Base-by-base conservation (phyloP, 2,888 invertebrate genomes). In the Eutolmus rufibarbis region DNA sequence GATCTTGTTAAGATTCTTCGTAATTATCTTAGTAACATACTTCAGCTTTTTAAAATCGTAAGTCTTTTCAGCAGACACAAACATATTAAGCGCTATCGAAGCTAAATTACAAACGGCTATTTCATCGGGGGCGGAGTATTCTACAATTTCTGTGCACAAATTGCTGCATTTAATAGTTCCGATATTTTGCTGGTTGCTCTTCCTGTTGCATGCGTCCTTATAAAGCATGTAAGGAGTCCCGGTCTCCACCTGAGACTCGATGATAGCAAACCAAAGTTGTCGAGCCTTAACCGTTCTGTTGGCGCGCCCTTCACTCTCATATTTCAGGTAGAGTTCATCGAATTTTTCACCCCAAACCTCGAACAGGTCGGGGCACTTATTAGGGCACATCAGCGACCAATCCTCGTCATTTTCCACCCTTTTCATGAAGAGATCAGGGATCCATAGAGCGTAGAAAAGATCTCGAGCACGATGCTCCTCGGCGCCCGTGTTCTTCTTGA, bases 111-210 rank as follows among this genome's bases (percentile, higher is more conserved):
- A 99, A 0, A 99, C 99, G 7, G 99, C 99, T 46, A 98, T 95
- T 94, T 99, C 99, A 93, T 98, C 97, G 1, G 95, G 93, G 16
- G 97, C 95, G 2, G 97, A 97, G 92, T 98, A 99, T 92, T 99
- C 97, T 0, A 99, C 95, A 89, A 99, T 97, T 94, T 99, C 99
- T 0, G 99, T 99, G 92, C 99, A 99, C 56, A 99, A 94, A 92
- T 99, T 99, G 90, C 98, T 98, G 92, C 98, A 98, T 93, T 98
- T 98, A 89, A 99, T 99, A 0, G 99, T 99, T 16, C 99, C 99
- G 87, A 99, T 93, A 93, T 99, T 99, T 92, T 99, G 96, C 91
- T 99, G 99, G 92, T 99, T 99, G 88, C 98, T 98, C 93, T 99
- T 99, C 1, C 96, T 93, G 91, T 99, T 99, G 91, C 99, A 99